Percentiles rank a stretch among this genome's conserved stretches.
Evolutionary conservation across 2,113 vertebrate genomes (phyloP).

Genomic region (Paralichthys olivaceus): DNA sequence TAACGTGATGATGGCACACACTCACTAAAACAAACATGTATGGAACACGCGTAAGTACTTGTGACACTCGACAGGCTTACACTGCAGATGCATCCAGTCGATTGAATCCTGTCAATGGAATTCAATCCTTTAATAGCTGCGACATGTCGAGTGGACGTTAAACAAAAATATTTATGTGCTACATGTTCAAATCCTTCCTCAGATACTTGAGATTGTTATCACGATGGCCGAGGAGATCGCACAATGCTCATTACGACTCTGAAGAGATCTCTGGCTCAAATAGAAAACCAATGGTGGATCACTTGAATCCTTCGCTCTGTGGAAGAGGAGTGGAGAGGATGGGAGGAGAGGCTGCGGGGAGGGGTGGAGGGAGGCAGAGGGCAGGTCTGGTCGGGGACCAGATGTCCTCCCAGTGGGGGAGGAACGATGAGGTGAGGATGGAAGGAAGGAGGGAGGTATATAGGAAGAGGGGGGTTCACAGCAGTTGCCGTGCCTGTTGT

Average conservation of each 20-base stretch:
- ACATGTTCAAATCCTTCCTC: constrained; percentile 24
- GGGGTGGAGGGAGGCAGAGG: constrained; percentile 41
- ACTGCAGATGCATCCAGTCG: neutral
- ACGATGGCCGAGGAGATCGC: constrained; percentile 28
- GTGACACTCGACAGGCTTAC: neutral
- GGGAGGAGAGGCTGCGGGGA: constrained; percentile 35
- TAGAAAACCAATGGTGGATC: constrained; percentile 45
- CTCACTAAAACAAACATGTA: constrained; percentile 17
- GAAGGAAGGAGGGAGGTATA: constrained; percentile 62
- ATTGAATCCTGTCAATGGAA: constrained; percentile 13
- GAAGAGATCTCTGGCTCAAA: constrained; percentile 48
- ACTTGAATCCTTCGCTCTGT: constrained; percentile 48
- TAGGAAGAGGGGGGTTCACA: constrained; percentile 54
- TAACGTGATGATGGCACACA: constrained; percentile 24
- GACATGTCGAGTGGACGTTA: constrained; percentile 25
- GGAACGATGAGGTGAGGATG: constrained; percentile 71
- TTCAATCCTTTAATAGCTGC: constrained; percentile 26
- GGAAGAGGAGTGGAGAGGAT: constrained; percentile 58
- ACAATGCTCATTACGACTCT: constrained; percentile 12
- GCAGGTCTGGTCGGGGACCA: constrained; percentile 81
- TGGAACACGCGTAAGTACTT: constrained; percentile 1
- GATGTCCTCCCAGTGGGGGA: constrained; percentile 83
- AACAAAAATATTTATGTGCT: constrained; percentile 11
- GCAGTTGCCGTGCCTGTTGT: constrained; percentile 69
- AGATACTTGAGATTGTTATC: constrained; percentile 31